Conservation (phyloP, 2,113 vertebrate species). For the Sebastes schlegelii region DNA sequence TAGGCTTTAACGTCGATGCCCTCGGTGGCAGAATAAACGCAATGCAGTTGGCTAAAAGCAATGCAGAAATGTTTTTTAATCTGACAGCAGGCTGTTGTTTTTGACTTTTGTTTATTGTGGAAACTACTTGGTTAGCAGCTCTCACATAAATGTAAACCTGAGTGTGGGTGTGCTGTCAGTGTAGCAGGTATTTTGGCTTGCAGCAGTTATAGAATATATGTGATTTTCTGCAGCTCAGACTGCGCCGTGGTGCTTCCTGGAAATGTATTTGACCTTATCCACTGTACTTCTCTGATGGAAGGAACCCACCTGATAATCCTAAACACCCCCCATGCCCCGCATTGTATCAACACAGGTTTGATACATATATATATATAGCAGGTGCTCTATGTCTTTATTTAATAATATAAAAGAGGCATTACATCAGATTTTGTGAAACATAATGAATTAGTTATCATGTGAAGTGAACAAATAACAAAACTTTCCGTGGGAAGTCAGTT, state of each 20-base stretch:
- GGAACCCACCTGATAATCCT: neutral
- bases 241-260: neutral
- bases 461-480: neutral
- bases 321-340: neutral
- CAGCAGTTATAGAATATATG: neutral
- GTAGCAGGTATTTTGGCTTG: neutral
- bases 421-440: neutral
- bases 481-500: neutral
- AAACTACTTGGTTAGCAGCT: neutral
- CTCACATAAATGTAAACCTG: neutral
- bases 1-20: neutral
- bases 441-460: slow-evolving; percentile 7
- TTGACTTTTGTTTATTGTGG: neutral
- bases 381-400: neutral
- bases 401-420: too few relatives aligned
- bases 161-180: neutral
- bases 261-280: neutral
- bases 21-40: neutral
- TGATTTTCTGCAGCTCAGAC: neutral
- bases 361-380: neutral
- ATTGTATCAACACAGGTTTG: neutral
- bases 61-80: neutral
- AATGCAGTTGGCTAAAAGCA: neutral
- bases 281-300: neutral
- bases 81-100: slow-evolving; percentile 5